A percentile compares a stretch with the other conserved stretches of the same genome.
Evolutionary conservation across 2,113 vertebrate genomes (phyloP).

Genomic region (Otis tarda): DNA sequence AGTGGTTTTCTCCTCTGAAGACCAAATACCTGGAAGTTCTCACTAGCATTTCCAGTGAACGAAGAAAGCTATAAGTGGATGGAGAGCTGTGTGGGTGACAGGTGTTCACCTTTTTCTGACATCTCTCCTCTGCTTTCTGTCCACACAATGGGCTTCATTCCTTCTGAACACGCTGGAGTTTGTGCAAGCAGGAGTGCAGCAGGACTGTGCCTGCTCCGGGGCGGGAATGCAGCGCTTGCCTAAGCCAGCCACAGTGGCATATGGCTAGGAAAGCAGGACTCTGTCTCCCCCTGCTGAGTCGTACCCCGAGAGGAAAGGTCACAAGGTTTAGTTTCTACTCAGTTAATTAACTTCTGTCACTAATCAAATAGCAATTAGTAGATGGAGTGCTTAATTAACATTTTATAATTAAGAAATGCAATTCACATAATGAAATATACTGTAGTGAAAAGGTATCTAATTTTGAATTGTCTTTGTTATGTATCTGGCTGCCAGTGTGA

Average conservation of each 20-base stretch:
- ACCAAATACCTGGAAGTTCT: neutral
- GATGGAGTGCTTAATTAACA: slow-evolving; percentile 29
- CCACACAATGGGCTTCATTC: accelerated
- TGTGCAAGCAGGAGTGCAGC: neutral
- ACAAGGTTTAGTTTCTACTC: slow-evolving; percentile 9
- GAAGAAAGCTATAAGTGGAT: neutral
- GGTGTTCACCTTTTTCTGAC: neutral
- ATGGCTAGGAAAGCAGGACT: neutral
- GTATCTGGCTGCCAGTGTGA: neutral
- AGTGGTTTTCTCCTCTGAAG: neutral
- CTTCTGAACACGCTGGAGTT: neutral
- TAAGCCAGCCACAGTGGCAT: neutral
- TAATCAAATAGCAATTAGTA: slow-evolving; percentile 42
- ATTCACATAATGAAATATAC: neutral
- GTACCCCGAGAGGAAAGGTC: neutral
- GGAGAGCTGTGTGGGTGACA: neutral
- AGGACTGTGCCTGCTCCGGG: neutral
- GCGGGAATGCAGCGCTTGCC: neutral
- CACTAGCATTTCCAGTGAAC: neutral
- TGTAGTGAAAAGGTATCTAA: neutral
- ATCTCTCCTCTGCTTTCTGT: neutral
- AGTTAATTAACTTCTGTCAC: slow-evolving; percentile 42
- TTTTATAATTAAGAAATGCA: slow-evolving; percentile 38
- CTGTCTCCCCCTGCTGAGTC: slow-evolving; percentile 56
- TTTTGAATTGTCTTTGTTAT: neutral